Conservation (phyloP, 1,140 invertebrate species). For the Augochlora pura region DNA sequence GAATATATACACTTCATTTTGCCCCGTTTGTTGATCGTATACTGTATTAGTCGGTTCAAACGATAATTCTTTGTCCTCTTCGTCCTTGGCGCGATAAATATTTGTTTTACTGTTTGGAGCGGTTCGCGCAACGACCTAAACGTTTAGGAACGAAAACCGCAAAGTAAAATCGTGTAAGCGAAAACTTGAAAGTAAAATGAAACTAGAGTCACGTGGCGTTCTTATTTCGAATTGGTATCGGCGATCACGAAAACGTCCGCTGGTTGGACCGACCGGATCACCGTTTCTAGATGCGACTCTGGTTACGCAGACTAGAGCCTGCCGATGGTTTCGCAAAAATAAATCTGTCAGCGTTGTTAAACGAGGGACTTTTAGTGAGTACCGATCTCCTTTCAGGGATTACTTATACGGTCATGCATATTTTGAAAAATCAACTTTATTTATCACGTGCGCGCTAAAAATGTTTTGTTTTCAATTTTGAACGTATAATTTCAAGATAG, state of each 20-base stretch:
- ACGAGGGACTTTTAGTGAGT: slow-evolving; percentile 71
- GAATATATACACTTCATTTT: neutral
- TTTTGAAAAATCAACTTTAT: neutral
- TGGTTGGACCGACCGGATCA: slow-evolving; percentile 75
- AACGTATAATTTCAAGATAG: too few species aligned
- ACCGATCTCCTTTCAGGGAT: slow-evolving; percentile 27
- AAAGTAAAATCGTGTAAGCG: neutral
- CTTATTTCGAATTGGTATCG: slow-evolving; percentile 67
- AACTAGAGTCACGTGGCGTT: slow-evolving; percentile 29
- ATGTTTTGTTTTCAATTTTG: too few species aligned
- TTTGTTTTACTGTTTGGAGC: slow-evolving; percentile 29
- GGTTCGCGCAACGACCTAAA: neutral
- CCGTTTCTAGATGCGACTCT: slow-evolving; percentile 72
- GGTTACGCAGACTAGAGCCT: slow-evolving; percentile 65
- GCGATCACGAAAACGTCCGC: slow-evolving; percentile 69
- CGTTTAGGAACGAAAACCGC: neutral
- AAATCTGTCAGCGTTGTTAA: slow-evolving; percentile 59
- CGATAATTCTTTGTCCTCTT: slow-evolving; percentile 10
- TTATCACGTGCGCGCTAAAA: neutral
- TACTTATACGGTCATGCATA: neutral
- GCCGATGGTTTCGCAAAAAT: slow-evolving; percentile 69
- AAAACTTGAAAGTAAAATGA: slow-evolving; percentile 48
- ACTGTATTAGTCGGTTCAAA: neutral
- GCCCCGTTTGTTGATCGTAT: neutral
- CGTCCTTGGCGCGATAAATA: slow-evolving; percentile 46